Evolutionary conservation across 2,797 vertebrate genomes (phyloP).

Genomic region (Corythornis leucogaster): DNA sequence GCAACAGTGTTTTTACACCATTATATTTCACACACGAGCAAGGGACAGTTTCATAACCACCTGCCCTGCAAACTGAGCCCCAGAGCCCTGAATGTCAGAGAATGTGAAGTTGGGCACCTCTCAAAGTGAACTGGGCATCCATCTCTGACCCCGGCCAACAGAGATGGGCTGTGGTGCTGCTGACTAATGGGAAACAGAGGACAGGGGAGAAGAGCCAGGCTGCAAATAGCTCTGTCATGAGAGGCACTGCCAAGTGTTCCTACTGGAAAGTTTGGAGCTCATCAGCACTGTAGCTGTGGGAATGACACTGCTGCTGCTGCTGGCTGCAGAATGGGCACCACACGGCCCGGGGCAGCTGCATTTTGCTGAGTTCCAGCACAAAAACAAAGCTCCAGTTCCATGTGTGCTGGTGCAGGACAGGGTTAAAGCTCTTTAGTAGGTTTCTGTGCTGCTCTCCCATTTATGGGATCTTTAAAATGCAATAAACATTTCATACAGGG

Average conservation of each 20-base stretch:
- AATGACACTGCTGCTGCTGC: background rate
- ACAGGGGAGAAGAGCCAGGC: conserved; percentile 45
- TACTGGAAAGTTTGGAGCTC: conserved; percentile 43
- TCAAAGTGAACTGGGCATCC: conserved; percentile 35
- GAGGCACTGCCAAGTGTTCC: conserved; percentile 36
- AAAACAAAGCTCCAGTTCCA: background rate
- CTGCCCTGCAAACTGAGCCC: background rate
- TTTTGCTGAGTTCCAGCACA: conserved; percentile 5
- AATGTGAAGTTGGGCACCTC: conserved; percentile 16
- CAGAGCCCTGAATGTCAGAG: background rate
- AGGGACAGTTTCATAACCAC: conserved; percentile 34
- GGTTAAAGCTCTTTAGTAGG: background rate
- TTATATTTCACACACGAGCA: conserved; percentile 3
- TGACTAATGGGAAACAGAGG: conserved; percentile 54
- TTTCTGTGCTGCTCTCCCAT: conserved; percentile 31
- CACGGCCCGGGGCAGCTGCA: background rate
- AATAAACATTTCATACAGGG: background rate
- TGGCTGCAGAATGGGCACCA: background rate
- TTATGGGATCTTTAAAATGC: conserved; percentile 10
- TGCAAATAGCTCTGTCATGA: conserved; percentile 59
- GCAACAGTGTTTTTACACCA: background rate
- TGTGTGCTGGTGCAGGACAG: background rate
- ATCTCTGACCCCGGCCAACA: conserved; percentile 8
- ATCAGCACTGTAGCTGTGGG: conserved; percentile 10
- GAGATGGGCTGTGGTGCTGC: conserved; percentile 46